A percentile compares a stretch with the other conserved stretches of the same genome.
These are phyloP conservation scores for Drosophila repletoides DNA, from an alignment of 1,140 invertebrate species.

Conservation along the genomic window DNA sequence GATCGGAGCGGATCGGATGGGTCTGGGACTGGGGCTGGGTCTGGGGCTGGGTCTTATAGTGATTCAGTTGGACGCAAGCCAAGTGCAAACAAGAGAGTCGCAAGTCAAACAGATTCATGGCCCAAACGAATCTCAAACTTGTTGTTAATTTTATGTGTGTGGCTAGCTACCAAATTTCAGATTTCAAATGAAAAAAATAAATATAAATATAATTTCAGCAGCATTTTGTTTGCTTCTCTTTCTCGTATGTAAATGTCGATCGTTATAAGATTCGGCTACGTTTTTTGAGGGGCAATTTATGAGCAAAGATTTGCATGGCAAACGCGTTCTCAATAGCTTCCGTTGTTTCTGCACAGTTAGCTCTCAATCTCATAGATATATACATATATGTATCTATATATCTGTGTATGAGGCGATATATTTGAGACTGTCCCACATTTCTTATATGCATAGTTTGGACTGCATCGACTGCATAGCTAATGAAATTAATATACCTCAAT, in stretches of 20 bases:
- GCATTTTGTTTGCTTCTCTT: constrained; percentile 19
- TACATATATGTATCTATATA: not conserved
- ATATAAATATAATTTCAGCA: too few relatives aligned
- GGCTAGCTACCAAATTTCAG: constrained; percentile 19
- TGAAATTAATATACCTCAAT: constrained; percentile 4
- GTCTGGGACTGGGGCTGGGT: not conserved
- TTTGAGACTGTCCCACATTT: constrained; percentile 24
- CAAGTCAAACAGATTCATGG: constrained; percentile 28
- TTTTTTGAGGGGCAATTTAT: constrained; percentile 25
- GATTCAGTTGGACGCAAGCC: not conserved
- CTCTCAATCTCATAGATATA: constrained; percentile 32
- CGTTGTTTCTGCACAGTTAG: constrained; percentile 26
- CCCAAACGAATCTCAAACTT: constrained; percentile 36
- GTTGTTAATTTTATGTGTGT: constrained; percentile 28
- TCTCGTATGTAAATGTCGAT: constrained; percentile 61
- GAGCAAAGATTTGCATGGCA: constrained; percentile 49
- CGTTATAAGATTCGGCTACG: constrained; percentile 18
- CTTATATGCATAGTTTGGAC: constrained; percentile 8
- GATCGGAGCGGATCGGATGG: too few relatives aligned
- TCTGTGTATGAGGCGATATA: too few relatives aligned
- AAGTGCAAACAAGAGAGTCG: constrained; percentile 23
- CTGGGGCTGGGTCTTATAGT: not conserved
- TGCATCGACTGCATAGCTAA: constrained; percentile 10
- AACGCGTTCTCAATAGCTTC: constrained; percentile 50
- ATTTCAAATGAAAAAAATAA: constrained; percentile 1